These are phyloP conservation scores for Meriones psammophilus DNA, from an alignment of 2,797 vertebrate species.

Conservation along the genomic window DNA sequence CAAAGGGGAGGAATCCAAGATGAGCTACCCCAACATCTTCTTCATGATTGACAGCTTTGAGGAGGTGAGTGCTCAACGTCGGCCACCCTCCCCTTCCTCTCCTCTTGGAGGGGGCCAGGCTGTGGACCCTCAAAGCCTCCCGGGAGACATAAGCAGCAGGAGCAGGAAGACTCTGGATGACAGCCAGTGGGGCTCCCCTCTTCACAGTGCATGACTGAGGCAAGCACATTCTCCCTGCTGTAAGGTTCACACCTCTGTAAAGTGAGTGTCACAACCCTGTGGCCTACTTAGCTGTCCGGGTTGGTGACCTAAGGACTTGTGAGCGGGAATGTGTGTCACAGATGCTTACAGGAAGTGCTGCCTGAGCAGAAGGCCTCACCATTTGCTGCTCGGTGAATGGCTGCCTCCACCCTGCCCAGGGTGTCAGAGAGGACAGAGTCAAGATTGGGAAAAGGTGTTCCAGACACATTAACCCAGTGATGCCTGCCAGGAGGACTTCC, in stretches of 20 bases:
- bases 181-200: accelerated
- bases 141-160: accelerated
- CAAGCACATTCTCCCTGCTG: accelerated
- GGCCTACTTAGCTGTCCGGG: background rate
- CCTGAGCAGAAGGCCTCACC: accelerated
- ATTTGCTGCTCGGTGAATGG: accelerated
- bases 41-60: slow-evolving; percentile 99
- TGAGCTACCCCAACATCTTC: slow-evolving; percentile 99
- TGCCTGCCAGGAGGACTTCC: too few species aligned
- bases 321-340: accelerated
- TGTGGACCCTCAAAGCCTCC: background rate
- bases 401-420: accelerated
- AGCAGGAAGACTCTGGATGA: background rate
- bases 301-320: accelerated
- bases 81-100: accelerated
- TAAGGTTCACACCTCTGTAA: background rate
- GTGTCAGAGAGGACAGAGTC: accelerated
- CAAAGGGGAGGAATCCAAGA: slow-evolving; percentile 99
- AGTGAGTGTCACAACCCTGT: accelerated
- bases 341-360: background rate
- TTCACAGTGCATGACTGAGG: background rate
- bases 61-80: slow-evolving; percentile 90
- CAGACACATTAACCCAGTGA: accelerated
- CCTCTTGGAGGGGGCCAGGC: background rate
- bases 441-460: background rate